These are phyloP conservation scores for Cyprinodon diabolis DNA, from an alignment of 2,797 vertebrate genomes.

Conservation along the genomic window DNA sequence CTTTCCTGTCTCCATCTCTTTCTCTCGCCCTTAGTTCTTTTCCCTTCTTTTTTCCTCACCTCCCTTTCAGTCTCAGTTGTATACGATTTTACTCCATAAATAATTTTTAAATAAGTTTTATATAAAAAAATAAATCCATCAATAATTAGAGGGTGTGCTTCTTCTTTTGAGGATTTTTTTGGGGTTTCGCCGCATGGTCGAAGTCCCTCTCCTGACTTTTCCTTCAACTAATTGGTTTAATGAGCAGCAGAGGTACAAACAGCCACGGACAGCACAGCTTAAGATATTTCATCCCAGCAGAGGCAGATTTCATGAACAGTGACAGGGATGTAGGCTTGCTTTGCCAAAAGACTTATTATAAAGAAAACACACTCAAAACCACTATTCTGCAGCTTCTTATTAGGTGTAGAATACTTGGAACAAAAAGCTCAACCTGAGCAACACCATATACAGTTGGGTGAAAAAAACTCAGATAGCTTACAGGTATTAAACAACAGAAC, in stretches of 20 bases:
- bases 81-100: too few relatives aligned
- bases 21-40: too few relatives aligned
- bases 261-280: constrained; percentile 4
- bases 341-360: constrained; percentile 31
- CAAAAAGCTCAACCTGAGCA: constrained; percentile 20
- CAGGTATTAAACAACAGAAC: neutral
- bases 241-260: constrained; percentile 28
- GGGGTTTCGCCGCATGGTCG: constrained; percentile 50
- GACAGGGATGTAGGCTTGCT: constrained; percentile 21
- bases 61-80: neutral
- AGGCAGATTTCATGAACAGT: constrained; percentile 34
- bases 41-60: too few relatives aligned
- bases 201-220: constrained; percentile 64
- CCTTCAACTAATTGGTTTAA: constrained; percentile 60
- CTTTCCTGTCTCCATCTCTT: too few relatives aligned
- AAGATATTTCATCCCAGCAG: constrained; percentile 8
- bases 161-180: constrained; percentile 62
- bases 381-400: constrained; percentile 21
- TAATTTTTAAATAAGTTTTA: neutral
- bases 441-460: neutral
- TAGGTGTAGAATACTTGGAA: constrained; percentile 38
- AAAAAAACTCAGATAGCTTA: constrained; percentile 1
- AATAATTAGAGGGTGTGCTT: constrained; percentile 62
- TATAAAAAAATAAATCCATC: constrained; percentile 44
- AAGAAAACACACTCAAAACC: constrained; percentile 28